phyloP scores from a whole-genome alignment of 2,888 invertebrate species.

The Pharmacophagus antenor region DNA sequence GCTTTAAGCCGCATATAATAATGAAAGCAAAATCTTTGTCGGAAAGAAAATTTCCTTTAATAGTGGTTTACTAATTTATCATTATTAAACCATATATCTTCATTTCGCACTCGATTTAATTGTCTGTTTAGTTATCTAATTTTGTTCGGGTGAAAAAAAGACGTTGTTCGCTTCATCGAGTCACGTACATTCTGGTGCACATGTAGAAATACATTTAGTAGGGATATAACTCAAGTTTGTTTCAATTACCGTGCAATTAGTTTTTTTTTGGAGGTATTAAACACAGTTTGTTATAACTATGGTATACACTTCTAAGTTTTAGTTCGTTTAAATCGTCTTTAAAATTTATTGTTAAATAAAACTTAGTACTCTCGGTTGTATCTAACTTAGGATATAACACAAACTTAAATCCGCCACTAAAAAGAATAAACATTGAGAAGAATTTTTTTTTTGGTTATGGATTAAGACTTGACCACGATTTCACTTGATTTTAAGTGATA shows the following conservation, averaged over 20 bases:
- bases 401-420: too few species aligned
- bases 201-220: not conserved
- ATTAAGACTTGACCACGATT: too few species aligned
- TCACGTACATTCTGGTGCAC: not conserved
- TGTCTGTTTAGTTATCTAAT: slow-evolving; percentile 9
- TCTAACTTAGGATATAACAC: too few species aligned
- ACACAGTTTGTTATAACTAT: too few species aligned
- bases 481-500: too few species aligned
- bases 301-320: too few species aligned
- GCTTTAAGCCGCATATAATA: not conserved
- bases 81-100: slow-evolving; percentile 9
- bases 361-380: too few species aligned
- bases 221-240: not conserved
- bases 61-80: not conserved
- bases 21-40: not conserved
- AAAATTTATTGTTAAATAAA: too few species aligned
- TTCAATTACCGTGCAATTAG: not conserved
- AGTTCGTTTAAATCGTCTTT: too few species aligned
- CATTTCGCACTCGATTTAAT: slow-evolving; percentile 8
- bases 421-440: too few species aligned
- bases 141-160: slow-evolving; percentile 1
- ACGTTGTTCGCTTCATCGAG: not conserved
- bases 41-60: not conserved
- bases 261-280: too few species aligned
- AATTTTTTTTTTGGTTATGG: too few species aligned